A percentile compares a stretch with the other conserved stretches of the same genome.
Evolutionary conservation across 2,113 vertebrate genomes (phyloP).

Genomic region (Leptocoma aspasia): DNA sequence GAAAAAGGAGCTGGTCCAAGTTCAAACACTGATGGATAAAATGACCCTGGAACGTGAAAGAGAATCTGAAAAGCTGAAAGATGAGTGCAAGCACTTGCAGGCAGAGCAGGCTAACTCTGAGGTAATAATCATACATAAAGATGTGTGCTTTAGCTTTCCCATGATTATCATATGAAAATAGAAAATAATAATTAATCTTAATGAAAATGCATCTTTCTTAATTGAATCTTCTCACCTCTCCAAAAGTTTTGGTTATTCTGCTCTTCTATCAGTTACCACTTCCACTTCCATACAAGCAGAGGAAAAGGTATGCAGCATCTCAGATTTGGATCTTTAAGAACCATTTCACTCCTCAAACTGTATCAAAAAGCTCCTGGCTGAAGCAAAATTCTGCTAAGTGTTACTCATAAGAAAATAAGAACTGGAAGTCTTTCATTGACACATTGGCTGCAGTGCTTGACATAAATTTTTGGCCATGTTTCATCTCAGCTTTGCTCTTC

Average conservation of each 20-base stretch:
- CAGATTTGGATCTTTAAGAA: not conserved
- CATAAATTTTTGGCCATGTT: not conserved
- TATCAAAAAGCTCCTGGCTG: not conserved
- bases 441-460: not conserved
- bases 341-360: not conserved
- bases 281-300: not conserved
- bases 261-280: not conserved
- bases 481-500: not conserved
- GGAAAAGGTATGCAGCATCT: not conserved
- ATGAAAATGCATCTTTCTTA: not conserved
- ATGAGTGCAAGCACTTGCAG: conserved; percentile 86
- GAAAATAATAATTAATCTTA: not conserved
- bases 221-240: not conserved
- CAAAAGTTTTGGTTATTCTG: not conserved
- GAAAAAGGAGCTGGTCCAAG: conserved; percentile 94
- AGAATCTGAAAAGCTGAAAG: conserved; percentile 88
- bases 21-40: conserved; percentile 94
- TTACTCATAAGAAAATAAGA: not conserved
- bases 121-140: conserved; percentile 69
- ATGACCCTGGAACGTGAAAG: conserved; percentile 91
- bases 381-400: not conserved
- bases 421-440: not conserved
- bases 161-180: not conserved
- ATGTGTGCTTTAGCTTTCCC: not conserved
- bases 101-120: conserved; percentile 83